Percentiles rank a stretch among this genome's conserved stretches.
Evolutionary conservation across 1,140 invertebrate genomes (phyloP).

Genomic region (Paramacrobiotus metropolitanus): DNA sequence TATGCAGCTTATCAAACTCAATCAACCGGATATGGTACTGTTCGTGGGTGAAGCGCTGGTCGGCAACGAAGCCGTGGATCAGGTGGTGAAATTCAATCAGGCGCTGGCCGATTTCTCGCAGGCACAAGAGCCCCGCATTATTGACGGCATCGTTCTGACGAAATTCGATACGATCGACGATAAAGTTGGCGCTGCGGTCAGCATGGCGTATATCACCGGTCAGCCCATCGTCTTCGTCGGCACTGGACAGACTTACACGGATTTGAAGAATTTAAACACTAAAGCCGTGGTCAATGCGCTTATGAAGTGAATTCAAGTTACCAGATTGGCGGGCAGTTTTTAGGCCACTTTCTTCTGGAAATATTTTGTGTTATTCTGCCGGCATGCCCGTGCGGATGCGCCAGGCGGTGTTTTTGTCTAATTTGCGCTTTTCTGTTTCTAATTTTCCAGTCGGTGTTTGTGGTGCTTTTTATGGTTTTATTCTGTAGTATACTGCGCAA

Average conservation of each 20-base stretch:
- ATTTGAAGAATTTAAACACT: conserved; percentile 84
- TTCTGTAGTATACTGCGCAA: too few species aligned
- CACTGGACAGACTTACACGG: conserved; percentile 95
- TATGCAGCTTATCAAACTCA: conserved; percentile 45
- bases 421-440: too few species aligned
- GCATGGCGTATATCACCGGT: conserved; percentile 99
- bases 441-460: too few species aligned
- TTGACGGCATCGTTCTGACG: conserved; percentile 90
- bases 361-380: too few species aligned
- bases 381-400: too few species aligned
- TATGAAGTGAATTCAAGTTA: conserved; percentile 55
- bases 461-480: too few species aligned
- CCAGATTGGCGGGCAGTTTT: too few species aligned
- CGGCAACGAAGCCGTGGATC: conserved; percentile 99
- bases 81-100: conserved; percentile 94
- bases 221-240: conserved; percentile 99
- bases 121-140: conserved; percentile 27
- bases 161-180: conserved; percentile 99
- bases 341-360: too few species aligned
- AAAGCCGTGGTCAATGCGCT: conserved; percentile 85
- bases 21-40: conserved; percentile 85
- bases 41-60: conserved; percentile 98
- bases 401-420: too few species aligned
- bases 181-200: conserved; percentile 94
- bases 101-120: conserved; percentile 39